A percentile compares a stretch with the other conserved stretches of the same genome.
phyloP scores from a whole-genome alignment of 2,888 invertebrate species.

The Dexiosoma caninum region DNA sequence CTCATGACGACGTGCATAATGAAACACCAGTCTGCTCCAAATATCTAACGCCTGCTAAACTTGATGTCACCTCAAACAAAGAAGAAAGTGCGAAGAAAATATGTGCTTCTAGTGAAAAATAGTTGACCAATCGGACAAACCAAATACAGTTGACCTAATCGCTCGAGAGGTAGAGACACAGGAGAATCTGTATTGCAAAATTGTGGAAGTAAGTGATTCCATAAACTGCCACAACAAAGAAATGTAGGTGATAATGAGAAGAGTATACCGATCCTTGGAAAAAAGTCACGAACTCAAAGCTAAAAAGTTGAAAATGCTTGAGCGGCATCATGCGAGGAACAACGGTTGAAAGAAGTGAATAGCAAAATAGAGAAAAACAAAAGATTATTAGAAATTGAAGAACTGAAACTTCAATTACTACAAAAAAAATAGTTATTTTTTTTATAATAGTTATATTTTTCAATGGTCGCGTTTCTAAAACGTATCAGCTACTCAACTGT shows the following conservation, averaged over 20 bases:
- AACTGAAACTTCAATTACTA: background rate
- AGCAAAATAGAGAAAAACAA: slow-evolving; percentile 4
- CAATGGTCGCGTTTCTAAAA: background rate
- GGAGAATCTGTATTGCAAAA: slow-evolving; percentile 1
- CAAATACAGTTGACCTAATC: slow-evolving; percentile 2
- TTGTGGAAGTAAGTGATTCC: background rate
- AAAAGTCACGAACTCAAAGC: background rate
- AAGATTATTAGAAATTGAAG: slow-evolving; percentile 6
- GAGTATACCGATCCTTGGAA: slow-evolving; percentile 4
- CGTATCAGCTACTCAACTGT: too few relatives aligned
- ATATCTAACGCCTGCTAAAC: background rate
- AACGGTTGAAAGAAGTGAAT: background rate
- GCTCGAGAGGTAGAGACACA: background rate
- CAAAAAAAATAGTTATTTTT: background rate
- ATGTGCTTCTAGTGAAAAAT: background rate
- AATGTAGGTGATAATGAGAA: slow-evolving; percentile 14
- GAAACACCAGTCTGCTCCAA: slow-evolving; percentile 6
- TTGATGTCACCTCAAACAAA: too few relatives aligned
- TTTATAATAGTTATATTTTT: too few relatives aligned
- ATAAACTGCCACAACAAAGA: background rate
- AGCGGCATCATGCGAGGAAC: slow-evolving; percentile 1
- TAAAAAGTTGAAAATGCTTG: slow-evolving; percentile 1
- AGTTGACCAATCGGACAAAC: background rate
- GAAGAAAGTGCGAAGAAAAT: background rate
- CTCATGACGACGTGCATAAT: background rate